Percentiles rank a stretch among this genome's conserved stretches.
Conservation (phyloP, 2,113 vertebrate species). For the Oryzias celebensis region DNA sequence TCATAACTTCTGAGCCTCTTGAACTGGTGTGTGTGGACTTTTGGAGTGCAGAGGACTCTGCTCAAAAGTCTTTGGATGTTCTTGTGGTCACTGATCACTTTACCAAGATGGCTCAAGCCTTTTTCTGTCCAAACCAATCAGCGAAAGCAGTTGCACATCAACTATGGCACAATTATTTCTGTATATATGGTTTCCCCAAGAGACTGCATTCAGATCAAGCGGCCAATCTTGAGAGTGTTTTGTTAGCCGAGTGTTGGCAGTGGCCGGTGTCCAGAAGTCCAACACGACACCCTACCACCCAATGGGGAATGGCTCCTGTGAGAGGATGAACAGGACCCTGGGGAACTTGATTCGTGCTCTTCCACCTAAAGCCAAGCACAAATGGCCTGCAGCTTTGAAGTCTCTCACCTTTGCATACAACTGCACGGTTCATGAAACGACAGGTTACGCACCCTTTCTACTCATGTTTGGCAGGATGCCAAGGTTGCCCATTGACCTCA, state of each 20-base stretch:
- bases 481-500: neutral
- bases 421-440: neutral
- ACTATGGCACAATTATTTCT: conserved; percentile 5
- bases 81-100: neutral
- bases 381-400: too few relatives aligned
- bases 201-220: conserved; percentile 2
- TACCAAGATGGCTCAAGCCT: neutral
- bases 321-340: conserved; percentile 1
- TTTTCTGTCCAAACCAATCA: neutral
- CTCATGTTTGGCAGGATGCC: conserved; percentile 5
- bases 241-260: neutral
- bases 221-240: neutral
- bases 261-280: neutral
- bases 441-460: neutral
- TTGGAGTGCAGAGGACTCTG: conserved; percentile 1
- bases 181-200: neutral
- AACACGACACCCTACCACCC: conserved; percentile 2
- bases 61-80: neutral
- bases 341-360: neutral
- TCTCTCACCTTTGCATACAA: conserved; percentile 8
- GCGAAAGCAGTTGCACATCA: conserved; percentile 4
- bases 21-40: conserved; percentile 1
- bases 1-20: neutral
- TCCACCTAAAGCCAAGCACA: conserved; percentile 3
- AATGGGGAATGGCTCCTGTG: neutral